A percentile compares a stretch with the other conserved stretches of the same genome.
Conservation (phyloP, 2,797 vertebrate species). For the Coranthus polyacanthus region DNA sequence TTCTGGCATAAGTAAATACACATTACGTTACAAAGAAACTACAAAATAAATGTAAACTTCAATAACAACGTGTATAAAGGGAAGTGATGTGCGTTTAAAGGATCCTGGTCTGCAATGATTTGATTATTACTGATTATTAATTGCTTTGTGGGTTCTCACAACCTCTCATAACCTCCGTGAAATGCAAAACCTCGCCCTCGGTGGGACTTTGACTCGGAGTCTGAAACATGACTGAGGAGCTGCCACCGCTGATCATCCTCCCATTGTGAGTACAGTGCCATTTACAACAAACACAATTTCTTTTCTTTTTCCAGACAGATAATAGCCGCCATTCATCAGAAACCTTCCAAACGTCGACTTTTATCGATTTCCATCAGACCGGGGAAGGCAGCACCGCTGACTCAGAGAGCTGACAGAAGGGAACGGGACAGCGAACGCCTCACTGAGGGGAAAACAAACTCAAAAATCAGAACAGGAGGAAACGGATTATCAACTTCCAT, state of each 20-base stretch:
- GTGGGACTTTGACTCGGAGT: not conserved
- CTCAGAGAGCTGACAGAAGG: conserved; percentile 37
- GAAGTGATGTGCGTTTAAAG: too few species aligned
- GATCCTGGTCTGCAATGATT: too few species aligned
- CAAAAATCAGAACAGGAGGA: conserved; percentile 54
- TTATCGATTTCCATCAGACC: conserved; percentile 59
- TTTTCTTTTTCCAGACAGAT: conserved; percentile 51
- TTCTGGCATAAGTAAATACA: too few species aligned
- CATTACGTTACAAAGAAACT: too few species aligned
- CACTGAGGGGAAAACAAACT: conserved; percentile 27
- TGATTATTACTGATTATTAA: too few species aligned
- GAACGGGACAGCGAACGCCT: conserved; percentile 36
- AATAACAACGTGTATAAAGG: too few species aligned
- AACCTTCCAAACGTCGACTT: conserved; percentile 39
- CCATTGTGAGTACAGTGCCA: conserved; percentile 25
- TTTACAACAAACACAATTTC: conserved; percentile 43
- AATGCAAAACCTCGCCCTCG: not conserved
- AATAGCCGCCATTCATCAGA: conserved; percentile 70
- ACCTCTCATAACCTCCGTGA: too few species aligned
- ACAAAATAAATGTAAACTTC: too few species aligned
- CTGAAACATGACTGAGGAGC: conserved; percentile 32
- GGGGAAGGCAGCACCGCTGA: conserved; percentile 20
- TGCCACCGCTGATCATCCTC: conserved; percentile 33
- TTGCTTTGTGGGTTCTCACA: too few species aligned
- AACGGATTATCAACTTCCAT: conserved; percentile 69